Percentiles rank a stretch among this genome's conserved stretches.
Conservation (phyloP, 2,113 vertebrate genomes). For the Eulemur rufifrons region DNA sequence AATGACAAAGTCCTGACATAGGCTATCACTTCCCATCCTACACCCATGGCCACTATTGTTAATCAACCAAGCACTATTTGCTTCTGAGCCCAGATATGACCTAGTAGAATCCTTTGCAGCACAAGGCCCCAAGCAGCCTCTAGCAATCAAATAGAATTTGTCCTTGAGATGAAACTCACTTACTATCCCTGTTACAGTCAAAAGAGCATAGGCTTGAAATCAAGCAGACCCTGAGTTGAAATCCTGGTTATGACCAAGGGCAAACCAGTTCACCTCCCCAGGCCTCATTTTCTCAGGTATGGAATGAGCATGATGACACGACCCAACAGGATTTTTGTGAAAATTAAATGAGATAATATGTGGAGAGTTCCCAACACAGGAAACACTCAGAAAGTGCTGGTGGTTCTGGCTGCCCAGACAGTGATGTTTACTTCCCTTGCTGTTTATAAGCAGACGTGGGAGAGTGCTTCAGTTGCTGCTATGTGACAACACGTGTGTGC, state of each 20-base stretch:
- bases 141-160: background rate
- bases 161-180: background rate
- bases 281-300: slow-evolving; percentile 5
- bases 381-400: background rate
- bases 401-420: background rate
- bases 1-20: background rate
- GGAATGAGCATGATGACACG: background rate
- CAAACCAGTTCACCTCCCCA: background rate
- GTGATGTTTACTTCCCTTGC: background rate
- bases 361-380: background rate
- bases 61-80: background rate
- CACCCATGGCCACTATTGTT: accelerated
- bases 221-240: background rate
- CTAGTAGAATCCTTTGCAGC: background rate
- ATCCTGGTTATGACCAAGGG: background rate
- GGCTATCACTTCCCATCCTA: background rate
- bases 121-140: background rate
- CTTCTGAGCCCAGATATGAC: background rate
- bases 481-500: no score
- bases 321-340: background rate
- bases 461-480: background rate
- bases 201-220: background rate
- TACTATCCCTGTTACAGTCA: background rate
- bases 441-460: background rate
- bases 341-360: background rate